These are phyloP conservation scores for Lagodon rhomboides DNA, from an alignment of 2,797 vertebrate genomes.

Conservation along the genomic window DNA sequence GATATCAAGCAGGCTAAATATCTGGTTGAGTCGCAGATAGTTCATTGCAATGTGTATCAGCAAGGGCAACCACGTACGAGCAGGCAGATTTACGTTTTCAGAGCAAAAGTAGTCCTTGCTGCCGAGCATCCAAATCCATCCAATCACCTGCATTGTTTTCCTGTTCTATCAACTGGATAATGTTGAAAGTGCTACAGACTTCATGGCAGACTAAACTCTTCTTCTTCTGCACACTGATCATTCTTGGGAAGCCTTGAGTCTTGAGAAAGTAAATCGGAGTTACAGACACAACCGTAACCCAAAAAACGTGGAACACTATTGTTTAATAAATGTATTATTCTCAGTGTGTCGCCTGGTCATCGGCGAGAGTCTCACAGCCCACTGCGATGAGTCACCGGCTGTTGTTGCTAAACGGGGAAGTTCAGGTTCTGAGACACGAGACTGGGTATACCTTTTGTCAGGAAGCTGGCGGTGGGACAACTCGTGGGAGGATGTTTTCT, in stretches of 20 bases:
- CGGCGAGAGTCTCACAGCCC: constrained; percentile 34
- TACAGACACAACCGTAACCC: background rate
- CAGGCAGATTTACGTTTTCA: no score
- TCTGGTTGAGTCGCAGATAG: no score
- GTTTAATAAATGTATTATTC: constrained; percentile 28
- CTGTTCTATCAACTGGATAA: background rate
- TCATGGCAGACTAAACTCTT: no score
- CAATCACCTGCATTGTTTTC: no score
- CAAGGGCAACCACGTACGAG: no score
- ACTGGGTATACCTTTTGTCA: constrained; percentile 70
- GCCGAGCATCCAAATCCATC: no score
- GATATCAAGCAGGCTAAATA: no score
- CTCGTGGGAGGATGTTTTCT: constrained; percentile 81
- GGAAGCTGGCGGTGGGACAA: constrained; percentile 78
- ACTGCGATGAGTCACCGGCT: constrained; percentile 53
- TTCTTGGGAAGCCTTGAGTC: background rate
- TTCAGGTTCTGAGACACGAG: constrained; percentile 66
- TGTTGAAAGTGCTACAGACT: background rate
- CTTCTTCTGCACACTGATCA: no score
- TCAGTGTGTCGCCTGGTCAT: constrained; percentile 33
- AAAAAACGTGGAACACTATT: constrained; percentile 22
- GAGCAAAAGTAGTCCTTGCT: no score
- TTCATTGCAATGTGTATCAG: no score
- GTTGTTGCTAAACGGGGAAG: constrained; percentile 75
- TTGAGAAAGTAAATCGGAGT: background rate